Evolutionary conservation across 2,797 vertebrate genomes (phyloP), one percentile per base, ranked within the genome.

Genomic region (Lacerta bilineata): DNA sequence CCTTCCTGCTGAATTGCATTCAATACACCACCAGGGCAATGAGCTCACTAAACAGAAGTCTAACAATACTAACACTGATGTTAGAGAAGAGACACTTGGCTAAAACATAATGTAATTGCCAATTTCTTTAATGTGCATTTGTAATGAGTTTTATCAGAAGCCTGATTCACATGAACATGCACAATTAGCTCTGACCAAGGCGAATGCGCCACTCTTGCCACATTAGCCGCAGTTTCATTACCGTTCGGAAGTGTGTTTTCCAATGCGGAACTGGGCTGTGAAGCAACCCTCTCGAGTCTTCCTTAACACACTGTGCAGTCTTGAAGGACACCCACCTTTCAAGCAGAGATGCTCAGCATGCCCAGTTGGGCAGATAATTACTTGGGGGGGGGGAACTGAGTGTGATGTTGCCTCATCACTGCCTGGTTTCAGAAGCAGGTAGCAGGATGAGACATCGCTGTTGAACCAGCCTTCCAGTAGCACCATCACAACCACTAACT

Each of bases 121-220:
- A 94, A 82, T 96, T 96, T 95, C 94, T 96, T 95, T 96, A 96
- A 95, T 95, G 94, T 94, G 92, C 66, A 93, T 94, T 95, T 87
- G 90, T 96, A 97, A 96, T 95, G 93, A 96, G 94, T 96, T 96
- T 96, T 95, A 94, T 95, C 95, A 95, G 94, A 95, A 95, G 92
- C 90, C 92, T 94, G 91, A 94, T 95, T 95, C 95, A 94, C 93
- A 94, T 80, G 94, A 96, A 94, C 92, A 95, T 91, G 92, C 91
- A 94, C 93, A 94, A 94, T 97, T 97, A 95, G 89, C 92, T 95
- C 78, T 93, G 92, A 88, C 78, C 88, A 88, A 91, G 90, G 93
- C 94, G 93, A 94, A 94, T 94, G 91, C 78, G 90, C 87, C 90
- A 89, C 90, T 93, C 90, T 95, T 91, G 83, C 86, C 91, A 94